Evolutionary conservation across 1,140 invertebrate genomes (phyloP), one percentile per base, ranked within the genome.

Genomic region (Apis florea): DNA sequence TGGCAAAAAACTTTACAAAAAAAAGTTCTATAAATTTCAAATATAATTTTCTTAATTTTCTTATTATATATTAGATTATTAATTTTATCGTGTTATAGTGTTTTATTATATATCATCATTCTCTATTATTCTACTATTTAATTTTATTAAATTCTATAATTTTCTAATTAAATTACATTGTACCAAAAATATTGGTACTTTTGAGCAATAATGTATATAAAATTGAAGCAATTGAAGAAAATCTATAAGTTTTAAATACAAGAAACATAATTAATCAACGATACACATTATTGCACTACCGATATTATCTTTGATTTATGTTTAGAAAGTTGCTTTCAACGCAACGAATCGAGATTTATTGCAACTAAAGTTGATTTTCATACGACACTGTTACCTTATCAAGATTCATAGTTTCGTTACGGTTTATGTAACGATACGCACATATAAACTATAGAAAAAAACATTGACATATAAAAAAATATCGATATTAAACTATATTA

Each of bases 231-330:
- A 58, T 5, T 47, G 21, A 72, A 47, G 58, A 53, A 74, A 19
- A 59, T 49, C 10, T 26, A 19, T 47, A 47, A 17, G 8, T 66
- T 66, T 74, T 40, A 47, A 63, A 31, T 4, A 40, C 58, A 66
- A 26, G 19, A 40, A 75, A 54, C 15, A 53, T 54, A 66, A 75
- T 75, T 75, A 75, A 75, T 75, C 73, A 75, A 49, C 51, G 49
- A 75, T 49, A 75, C 66, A 26, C n/a, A 10, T 66, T 66, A 19
- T n/a, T 17, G 26, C 61, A 21, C 49, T 19, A 53, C 40, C 59
- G 40, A 40, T 11, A 31, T 6, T 54, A 75, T 66, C 61, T 53
- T 75, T 61, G 73, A 64, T 54, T 66, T 49, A 26, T 19, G 19
- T 53, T 75, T 75, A 31, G 49, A 75, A 75, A 75, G 61, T 53